Evolutionary conservation across 1,140 invertebrate species (phyloP), one percentile per base, ranked within the genome.

Genomic region (Papilio glaucus): DNA sequence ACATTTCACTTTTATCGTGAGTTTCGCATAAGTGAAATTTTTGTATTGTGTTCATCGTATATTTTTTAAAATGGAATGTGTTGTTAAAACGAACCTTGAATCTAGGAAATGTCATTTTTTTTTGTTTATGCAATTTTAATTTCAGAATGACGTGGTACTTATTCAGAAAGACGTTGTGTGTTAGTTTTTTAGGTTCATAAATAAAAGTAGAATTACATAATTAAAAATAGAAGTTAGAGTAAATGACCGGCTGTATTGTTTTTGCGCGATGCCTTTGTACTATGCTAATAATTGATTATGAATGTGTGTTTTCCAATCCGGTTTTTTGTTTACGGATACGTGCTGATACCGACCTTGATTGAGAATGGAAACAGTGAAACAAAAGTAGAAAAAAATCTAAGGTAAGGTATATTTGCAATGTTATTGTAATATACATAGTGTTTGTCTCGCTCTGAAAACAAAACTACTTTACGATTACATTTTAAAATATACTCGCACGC

Each of bases 51-150:
- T 87, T 84, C 82, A 77, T 80, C 73, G 68, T 71, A 84, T 81
- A 76, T n/a, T n/a, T n/a, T n/a, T n/a, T n/a, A 84, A 84, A 85
- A 88, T 88, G 85, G 85, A 91, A 86, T 91, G 88, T 91, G 88
- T 88, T 85, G 83, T 88, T 88, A 79, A 84, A 87, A 84, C 79
- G 75, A 79, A 80, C 87, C 87, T 88, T 90, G 85, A 76, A 72
- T 79, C 70, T 78, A 72, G 71, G 65, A 63, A 67, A 76, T 80
- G 76, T 71, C 71, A 67, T 82, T 85, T 85, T n/a, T n/a, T n/a
- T 87, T 84, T 78, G 78, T 81, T 82, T 71, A 78, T 78, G 78
- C 18, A 26, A 53, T 82, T 78, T 33, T 78, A 81, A 74, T 81
- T 85, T 74, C 67, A 70, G n/a, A 72, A 63, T 63, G 60, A 75